Evolutionary conservation across 2,888 invertebrate genomes (phyloP), one percentile per base, ranked within the genome.

Genomic region (Drosophila planitibia): DNA sequence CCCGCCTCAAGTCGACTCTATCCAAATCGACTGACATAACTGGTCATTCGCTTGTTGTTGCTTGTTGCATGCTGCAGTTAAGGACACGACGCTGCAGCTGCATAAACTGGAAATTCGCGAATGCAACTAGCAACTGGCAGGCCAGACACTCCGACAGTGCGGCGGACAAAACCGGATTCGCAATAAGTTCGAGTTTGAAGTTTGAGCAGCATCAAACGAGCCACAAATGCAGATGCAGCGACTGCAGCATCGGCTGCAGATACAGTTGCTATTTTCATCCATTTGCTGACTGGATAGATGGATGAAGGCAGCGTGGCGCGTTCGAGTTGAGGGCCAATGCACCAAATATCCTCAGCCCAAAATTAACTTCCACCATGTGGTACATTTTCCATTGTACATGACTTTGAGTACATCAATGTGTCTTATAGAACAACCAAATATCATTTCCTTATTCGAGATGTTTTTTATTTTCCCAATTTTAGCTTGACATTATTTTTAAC

Each of bases 91-190:
- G 59, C 68, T 84, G 84, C 84, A 85, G 84, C 84, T 85, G 84
- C 84, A 83, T 52, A 90, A 85, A 85, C 90, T 85, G 90, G 85
- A 88, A 85, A 90, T 78, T 80, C 85, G 74, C 75, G 65, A 85
- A 85, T 80, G 71, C 81, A 86, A 79, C 82, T 81, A 81, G 84
- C 35, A 35, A 35, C 80, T 77, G 44, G 35, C 77, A 72, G 57
- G 72, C 73, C 83, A 85, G 86, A 85, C 89, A 75, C 68, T 74
- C 57, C 74, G 63, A 62, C 51, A 63, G 57, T 19, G 16, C 12
- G 70, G 57, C 64, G 60, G 49, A 55, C 70, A 70, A 81, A 86
- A 86, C 90, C 90, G 85, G 89, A 89, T 88, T 90, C 70, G 57
- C 74, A 82, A 90, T 90, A 82, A 87, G 85, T 81, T 83, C 79